Conservation (phyloP, 2,888 invertebrate species). For the Brachyptera putata region DNA sequence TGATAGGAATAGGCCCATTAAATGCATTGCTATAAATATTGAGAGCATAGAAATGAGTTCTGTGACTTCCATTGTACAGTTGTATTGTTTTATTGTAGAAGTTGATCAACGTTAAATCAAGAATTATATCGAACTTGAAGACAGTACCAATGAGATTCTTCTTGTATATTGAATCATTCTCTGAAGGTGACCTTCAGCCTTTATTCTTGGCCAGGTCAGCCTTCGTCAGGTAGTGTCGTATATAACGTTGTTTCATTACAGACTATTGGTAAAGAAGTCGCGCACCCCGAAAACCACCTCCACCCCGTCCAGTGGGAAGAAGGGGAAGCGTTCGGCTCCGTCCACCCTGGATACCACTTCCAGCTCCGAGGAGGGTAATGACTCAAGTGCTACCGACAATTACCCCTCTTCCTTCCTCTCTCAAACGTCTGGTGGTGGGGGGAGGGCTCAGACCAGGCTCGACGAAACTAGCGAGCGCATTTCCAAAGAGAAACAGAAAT, state of each 20-base stretch:
- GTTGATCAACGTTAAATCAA: too few relatives aligned
- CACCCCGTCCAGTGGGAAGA: slow-evolving; percentile 39
- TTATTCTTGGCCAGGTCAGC: too few relatives aligned
- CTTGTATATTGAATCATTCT: too few relatives aligned
- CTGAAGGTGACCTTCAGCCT: too few relatives aligned
- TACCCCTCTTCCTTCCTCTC: slow-evolving; percentile 34
- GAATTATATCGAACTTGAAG: too few relatives aligned
- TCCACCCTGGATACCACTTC: slow-evolving; percentile 14
- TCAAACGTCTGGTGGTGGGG: slow-evolving; percentile 41
- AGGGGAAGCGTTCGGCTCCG: slow-evolving; percentile 37
- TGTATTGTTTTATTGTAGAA: too few relatives aligned
- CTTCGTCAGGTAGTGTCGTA: too few relatives aligned
- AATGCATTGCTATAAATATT: too few relatives aligned
- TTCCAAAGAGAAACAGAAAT: slow-evolving; percentile 84
- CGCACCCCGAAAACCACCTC: slow-evolving; percentile 13
- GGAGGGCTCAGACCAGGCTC: slow-evolving; percentile 44
- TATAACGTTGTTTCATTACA: slow-evolving; percentile 13
- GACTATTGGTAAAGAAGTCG: slow-evolving; percentile 21
- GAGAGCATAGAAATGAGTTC: too few relatives aligned
- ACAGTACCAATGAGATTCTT: too few relatives aligned
- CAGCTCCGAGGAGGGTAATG: slow-evolving; percentile 44
- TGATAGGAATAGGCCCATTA: too few relatives aligned
- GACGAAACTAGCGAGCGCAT: slow-evolving; percentile 67
- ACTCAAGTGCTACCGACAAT: slow-evolving; percentile 30
- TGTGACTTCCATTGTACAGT: too few relatives aligned